phyloP scores from a whole-genome alignment of 64 coral and sea anemone genomes.

The Montipora efflorescens region DNA sequence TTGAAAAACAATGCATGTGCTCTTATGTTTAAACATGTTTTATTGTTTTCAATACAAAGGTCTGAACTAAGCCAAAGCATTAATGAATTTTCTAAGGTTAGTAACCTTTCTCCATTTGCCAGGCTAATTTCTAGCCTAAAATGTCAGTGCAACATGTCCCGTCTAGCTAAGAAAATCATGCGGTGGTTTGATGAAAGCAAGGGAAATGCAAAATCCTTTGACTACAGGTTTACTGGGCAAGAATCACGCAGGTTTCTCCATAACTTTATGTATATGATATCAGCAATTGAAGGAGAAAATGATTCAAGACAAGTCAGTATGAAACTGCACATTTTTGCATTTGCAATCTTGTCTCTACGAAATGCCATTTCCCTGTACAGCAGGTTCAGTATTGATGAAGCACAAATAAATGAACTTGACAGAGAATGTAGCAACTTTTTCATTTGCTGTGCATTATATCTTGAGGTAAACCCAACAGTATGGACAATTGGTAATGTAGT shows the following conservation, averaged over 20 bases:
- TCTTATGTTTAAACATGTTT: conserved; percentile 3
- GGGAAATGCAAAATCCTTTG: conserved; percentile 42
- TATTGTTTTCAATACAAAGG: not conserved
- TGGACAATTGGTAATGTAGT: conserved; percentile 72
- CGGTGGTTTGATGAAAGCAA: conserved; percentile 71
- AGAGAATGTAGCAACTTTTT: conserved; percentile 18
- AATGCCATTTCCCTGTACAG: conserved; percentile 67
- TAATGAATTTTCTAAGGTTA: conserved; percentile 45
- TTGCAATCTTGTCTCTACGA: conserved; percentile 47
- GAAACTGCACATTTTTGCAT: conserved; percentile 45
- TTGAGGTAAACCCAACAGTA: conserved; percentile 59
- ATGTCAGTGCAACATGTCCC: conserved; percentile 19
- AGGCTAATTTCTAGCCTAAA: conserved; percentile 12
- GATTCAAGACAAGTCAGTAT: not conserved
- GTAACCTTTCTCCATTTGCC: conserved; percentile 14
- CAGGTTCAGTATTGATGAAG: conserved; percentile 39
- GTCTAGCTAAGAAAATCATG: conserved; percentile 53
- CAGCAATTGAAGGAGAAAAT: conserved; percentile 40
- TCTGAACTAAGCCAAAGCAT: not conserved
- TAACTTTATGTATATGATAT: conserved; percentile 75
- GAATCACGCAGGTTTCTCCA: conserved; percentile 70
- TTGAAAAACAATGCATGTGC: conserved; percentile 44
- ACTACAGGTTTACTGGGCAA: conserved; percentile 68
- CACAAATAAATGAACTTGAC: conserved; percentile 39
- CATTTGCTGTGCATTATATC: conserved; percentile 17